These are phyloP conservation scores for Epinephelus awoara DNA, from an alignment of 2,797 vertebrate genomes.

Conservation along the genomic window DNA sequence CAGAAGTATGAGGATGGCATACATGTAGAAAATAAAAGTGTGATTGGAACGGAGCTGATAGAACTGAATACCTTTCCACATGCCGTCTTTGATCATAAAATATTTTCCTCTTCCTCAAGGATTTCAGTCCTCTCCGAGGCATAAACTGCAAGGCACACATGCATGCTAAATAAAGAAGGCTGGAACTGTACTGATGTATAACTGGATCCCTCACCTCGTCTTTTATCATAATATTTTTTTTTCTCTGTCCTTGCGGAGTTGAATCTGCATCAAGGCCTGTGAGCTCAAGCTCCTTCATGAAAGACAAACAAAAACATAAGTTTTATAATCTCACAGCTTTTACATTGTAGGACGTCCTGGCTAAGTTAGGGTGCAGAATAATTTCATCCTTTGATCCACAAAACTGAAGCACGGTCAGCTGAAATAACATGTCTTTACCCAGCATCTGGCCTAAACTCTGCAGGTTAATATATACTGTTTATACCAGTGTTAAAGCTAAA, in stretches of 20 bases:
- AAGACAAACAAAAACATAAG: slow-evolving; percentile 52
- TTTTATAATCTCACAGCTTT: slow-evolving; percentile 35
- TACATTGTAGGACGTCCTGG: slow-evolving; percentile 5
- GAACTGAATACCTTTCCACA: slow-evolving; percentile 50
- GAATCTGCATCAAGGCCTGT: slow-evolving; percentile 41
- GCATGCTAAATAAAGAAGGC: slow-evolving; percentile 61
- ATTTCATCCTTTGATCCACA: background rate
- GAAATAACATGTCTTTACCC: background rate
- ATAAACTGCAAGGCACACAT: slow-evolving; percentile 41
- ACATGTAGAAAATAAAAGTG: slow-evolving; percentile 47
- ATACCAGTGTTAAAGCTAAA: background rate
- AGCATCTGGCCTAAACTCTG: background rate
- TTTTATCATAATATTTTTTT: slow-evolving; percentile 40
- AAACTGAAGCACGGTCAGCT: background rate
- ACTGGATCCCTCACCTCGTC: slow-evolving; percentile 53
- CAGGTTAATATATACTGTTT: background rate
- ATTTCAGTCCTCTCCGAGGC: slow-evolving; percentile 55
- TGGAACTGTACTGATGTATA: slow-evolving; percentile 46
- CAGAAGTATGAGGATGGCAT: slow-evolving; percentile 36
- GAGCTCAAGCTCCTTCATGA: slow-evolving; percentile 26
- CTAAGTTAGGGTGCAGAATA: background rate
- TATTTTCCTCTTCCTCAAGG: slow-evolving; percentile 47
- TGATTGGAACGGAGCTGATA: slow-evolving; percentile 49
- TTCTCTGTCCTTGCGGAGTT: slow-evolving; percentile 38
- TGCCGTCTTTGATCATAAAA: slow-evolving; percentile 63